Conservation (phyloP, 1,140 invertebrate species). For the Medauroidea extradentata region DNA sequence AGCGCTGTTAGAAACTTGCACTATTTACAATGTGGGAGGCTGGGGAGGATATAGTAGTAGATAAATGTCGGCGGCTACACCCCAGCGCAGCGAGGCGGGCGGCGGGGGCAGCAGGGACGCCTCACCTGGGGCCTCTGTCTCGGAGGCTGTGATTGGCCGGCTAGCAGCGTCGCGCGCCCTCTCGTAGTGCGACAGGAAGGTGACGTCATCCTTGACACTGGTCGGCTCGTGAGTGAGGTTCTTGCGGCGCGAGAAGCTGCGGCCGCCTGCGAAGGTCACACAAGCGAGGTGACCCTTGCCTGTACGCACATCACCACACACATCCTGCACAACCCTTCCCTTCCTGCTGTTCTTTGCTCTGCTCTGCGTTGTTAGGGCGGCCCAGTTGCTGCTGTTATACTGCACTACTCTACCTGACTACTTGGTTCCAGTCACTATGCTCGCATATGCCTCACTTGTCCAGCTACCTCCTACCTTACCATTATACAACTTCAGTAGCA, state of each 20-base stretch:
- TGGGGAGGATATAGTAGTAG: neutral
- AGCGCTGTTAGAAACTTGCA: too few relatives aligned
- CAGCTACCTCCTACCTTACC: too few relatives aligned
- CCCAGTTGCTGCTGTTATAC: too few relatives aligned
- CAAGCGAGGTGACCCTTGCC: constrained; percentile 64
- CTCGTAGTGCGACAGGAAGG: constrained; percentile 68
- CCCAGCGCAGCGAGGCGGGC: neutral
- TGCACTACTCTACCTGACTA: too few relatives aligned
- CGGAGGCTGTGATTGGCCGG: neutral
- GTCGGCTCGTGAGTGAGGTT: constrained; percentile 45
- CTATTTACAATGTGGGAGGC: too few relatives aligned
- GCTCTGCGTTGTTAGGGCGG: too few relatives aligned
- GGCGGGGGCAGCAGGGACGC: too few relatives aligned
- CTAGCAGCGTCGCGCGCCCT: constrained; percentile 62
- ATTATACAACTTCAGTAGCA: too few relatives aligned
- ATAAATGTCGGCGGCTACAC: neutral
- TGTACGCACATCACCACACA: constrained; percentile 12
- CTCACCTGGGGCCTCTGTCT: constrained; percentile 4
- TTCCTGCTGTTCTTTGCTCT: too few relatives aligned
- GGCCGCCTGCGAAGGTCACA: constrained; percentile 71
- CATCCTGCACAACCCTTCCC: too few relatives aligned
- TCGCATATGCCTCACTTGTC: too few relatives aligned
- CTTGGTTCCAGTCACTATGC: too few relatives aligned
- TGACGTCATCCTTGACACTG: constrained; percentile 54
- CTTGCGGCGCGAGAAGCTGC: constrained; percentile 63